Percentiles rank a stretch among this genome's conserved stretches.
These are phyloP conservation scores for Enteromius argenteus DNA, from an alignment of 2,797 vertebrate genomes.

Conservation along the genomic window DNA sequence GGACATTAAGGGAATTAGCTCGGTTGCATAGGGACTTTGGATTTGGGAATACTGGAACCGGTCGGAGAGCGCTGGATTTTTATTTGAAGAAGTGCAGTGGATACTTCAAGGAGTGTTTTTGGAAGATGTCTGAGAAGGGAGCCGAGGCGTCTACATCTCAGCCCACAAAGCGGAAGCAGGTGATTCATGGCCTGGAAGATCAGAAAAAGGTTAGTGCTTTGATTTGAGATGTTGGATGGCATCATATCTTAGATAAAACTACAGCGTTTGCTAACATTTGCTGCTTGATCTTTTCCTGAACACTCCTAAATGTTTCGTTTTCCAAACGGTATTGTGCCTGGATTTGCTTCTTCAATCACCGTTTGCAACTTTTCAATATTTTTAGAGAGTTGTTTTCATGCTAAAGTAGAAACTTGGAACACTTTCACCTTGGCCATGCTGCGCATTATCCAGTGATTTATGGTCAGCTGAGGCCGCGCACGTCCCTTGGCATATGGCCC, in stretches of 20 bases:
- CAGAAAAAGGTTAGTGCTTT: slow-evolving; percentile 92
- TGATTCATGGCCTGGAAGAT: slow-evolving; percentile 94
- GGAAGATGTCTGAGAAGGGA: slow-evolving; percentile 89
- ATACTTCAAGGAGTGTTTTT: slow-evolving; percentile 58
- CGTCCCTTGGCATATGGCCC: slow-evolving; percentile 53
- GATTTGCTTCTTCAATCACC: neutral
- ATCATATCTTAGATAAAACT: neutral
- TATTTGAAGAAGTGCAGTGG: slow-evolving; percentile 69
- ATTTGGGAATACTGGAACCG: slow-evolving; percentile 64
- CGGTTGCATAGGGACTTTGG: slow-evolving; percentile 65
- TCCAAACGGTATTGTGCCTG: neutral
- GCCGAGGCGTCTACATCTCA: slow-evolving; percentile 87
- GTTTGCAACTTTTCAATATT: neutral
- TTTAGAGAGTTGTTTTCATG: neutral
- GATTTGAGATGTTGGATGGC: neutral
- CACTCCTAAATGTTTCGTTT: neutral
- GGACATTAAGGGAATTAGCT: slow-evolving; percentile 71
- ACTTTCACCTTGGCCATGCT: slow-evolving; percentile 35
- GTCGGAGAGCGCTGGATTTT: slow-evolving; percentile 61
- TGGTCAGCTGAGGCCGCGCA: slow-evolving; percentile 32
- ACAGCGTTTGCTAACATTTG: neutral
- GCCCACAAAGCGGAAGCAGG: slow-evolving; percentile 87
- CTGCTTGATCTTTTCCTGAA: neutral
- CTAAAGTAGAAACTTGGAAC: slow-evolving; percentile 38
- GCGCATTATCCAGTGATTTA: slow-evolving; percentile 46